phyloP scores from a whole-genome alignment of 2,113 vertebrate species.

The Coreoperca whiteheadi region DNA sequence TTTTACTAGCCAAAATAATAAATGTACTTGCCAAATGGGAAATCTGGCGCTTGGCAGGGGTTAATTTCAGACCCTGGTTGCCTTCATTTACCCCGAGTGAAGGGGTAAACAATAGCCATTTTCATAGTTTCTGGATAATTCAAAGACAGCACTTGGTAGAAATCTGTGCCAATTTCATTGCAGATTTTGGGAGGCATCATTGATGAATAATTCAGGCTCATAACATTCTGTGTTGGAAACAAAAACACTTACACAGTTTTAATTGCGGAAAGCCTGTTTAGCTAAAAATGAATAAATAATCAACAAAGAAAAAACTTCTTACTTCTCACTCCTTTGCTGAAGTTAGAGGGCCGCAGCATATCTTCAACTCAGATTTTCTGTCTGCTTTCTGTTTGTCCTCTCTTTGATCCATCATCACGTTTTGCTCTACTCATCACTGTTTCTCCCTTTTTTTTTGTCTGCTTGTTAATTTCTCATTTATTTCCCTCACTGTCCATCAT shows the following conservation, averaged over 20 bases:
- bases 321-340: not conserved
- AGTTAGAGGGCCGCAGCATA: not conserved
- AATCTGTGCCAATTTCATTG: not conserved
- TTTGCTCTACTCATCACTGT: slow-evolving; percentile 34
- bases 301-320: not conserved
- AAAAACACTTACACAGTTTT: not conserved
- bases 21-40: no score
- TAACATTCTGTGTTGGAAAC: not conserved
- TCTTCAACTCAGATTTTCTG: not conserved
- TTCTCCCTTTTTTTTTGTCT: slow-evolving; percentile 17
- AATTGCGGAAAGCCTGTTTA: slow-evolving; percentile 3
- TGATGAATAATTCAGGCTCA: slow-evolving; percentile 25
- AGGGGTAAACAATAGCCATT: no score
- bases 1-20: no score
- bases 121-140: not conserved
- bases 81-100: no score
- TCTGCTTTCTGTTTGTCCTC: slow-evolving; percentile 16
- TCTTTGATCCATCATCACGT: slow-evolving; percentile 17
- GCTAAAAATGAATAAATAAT: not conserved
- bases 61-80: no score
- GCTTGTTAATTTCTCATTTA: slow-evolving; percentile 29
- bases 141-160: not conserved
- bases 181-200: not conserved
- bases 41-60: no score
- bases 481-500: slow-evolving; percentile 33